A percentile compares a stretch with the other conserved stretches of the same genome.
phyloP scores from a whole-genome alignment of 2,888 invertebrate species.

The Dryadula phaetusa region DNA sequence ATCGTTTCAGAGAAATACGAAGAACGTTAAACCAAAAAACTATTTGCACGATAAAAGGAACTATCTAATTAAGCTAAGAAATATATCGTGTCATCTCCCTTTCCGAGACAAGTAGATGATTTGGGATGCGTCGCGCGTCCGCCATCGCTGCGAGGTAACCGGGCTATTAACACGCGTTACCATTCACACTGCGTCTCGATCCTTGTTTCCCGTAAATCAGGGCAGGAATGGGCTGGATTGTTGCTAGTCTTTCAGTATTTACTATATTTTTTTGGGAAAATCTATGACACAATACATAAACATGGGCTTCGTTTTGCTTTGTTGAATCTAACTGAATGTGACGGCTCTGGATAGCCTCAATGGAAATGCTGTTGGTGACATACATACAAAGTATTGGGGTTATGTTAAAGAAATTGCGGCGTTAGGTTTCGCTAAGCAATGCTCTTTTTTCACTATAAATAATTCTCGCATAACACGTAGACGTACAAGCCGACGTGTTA shows the following conservation, averaged over 20 bases:
- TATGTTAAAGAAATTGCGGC: too few relatives aligned
- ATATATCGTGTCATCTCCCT: slow-evolving; percentile 9
- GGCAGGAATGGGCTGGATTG: not conserved
- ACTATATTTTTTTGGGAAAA: not conserved
- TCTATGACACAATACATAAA: not conserved
- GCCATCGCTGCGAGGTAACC: not conserved
- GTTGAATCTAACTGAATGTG: too few relatives aligned
- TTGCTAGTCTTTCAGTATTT: not conserved
- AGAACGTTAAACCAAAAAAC: not conserved
- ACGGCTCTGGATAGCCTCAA: too few relatives aligned
- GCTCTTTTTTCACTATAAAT: too few relatives aligned
- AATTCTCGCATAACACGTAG: too few relatives aligned
- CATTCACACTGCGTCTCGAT: not conserved
- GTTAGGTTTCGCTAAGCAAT: too few relatives aligned
- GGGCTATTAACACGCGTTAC: slow-evolving; percentile 6
- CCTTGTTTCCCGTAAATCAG: slow-evolving; percentile 14
- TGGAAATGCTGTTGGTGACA: too few relatives aligned
- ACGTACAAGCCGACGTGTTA: too few relatives aligned
- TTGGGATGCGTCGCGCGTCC: not conserved
- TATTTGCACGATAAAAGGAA: not conserved
- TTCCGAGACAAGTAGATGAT: slow-evolving; percentile 1
- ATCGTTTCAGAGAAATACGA: not conserved
- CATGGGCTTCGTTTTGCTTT: too few relatives aligned
- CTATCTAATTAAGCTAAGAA: slow-evolving; percentile 1
- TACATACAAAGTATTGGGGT: too few relatives aligned